Percentiles rank a stretch among this genome's conserved stretches.
These are phyloP conservation scores for Ataeniobius toweri DNA, from an alignment of 2,797 vertebrate genomes.

Conservation along the genomic window DNA sequence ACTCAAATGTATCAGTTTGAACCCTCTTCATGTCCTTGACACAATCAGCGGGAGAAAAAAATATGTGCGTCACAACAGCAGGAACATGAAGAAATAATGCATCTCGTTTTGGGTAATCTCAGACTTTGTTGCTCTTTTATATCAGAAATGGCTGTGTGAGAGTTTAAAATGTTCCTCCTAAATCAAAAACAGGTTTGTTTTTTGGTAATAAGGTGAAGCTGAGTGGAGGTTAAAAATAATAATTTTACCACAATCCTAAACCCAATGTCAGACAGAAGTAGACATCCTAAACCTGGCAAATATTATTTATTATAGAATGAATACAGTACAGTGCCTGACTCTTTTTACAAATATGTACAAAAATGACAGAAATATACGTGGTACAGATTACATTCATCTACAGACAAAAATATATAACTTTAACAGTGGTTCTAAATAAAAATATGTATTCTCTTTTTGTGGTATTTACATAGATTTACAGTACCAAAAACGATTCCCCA, in stretches of 20 bases:
- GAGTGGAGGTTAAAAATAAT: not conserved
- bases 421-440: slow-evolving; percentile 23
- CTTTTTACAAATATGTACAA: slow-evolving; percentile 74
- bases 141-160: slow-evolving; percentile 40
- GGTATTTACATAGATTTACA: slow-evolving; percentile 61
- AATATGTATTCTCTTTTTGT: slow-evolving; percentile 29
- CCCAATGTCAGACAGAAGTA: slow-evolving; percentile 5
- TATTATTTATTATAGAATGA: slow-evolving; percentile 68
- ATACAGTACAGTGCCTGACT: slow-evolving; percentile 31
- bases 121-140: slow-evolving; percentile 17
- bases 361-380: slow-evolving; percentile 44
- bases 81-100: slow-evolving; percentile 33
- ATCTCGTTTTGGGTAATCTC: slow-evolving; percentile 26
- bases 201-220: not conserved
- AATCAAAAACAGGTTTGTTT: slow-evolving; percentile 18
- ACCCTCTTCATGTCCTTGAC: slow-evolving; percentile 50
- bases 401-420: slow-evolving; percentile 38
- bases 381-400: slow-evolving; percentile 32
- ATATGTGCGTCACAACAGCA: slow-evolving; percentile 22
- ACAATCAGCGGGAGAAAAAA: not conserved
- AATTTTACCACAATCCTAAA: not conserved
- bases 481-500: slow-evolving; percentile 49
- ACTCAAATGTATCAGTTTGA: not conserved
- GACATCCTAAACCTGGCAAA: slow-evolving; percentile 6
- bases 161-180: slow-evolving; percentile 22